Base-by-base conservation (phyloP, 2,113 vertebrate genomes). In the Hippocampus comes region DNA sequence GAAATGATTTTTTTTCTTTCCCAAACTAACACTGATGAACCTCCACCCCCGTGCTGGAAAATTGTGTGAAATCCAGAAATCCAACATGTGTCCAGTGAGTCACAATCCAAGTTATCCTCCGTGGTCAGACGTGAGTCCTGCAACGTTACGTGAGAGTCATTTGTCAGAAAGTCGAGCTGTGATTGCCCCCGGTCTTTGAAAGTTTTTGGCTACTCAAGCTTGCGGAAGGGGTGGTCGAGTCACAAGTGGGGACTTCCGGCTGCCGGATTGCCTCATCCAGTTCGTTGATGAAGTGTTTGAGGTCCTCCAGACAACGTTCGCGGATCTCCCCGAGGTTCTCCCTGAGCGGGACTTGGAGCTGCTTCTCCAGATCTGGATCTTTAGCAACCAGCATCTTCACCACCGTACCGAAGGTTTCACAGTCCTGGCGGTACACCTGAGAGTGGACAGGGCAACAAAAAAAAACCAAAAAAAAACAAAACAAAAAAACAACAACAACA, bases 361-460 rank as follows among this genome's bases (percentile, higher is more conserved):
- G 92, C 77, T 96, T 97, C 92, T 99, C 97, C 89, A 99, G 88
- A 0, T 93, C 93, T 4, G 96, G 94, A 73, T 99, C 97, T 91
- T 99, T 99, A 61, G 96, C 94, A 66, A 99, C 96, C 9, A 99
- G 93, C 97, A 99, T 98, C 91, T 98, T 99, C 86, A 99, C 97
- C 69, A 99, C 97, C 95, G 97, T 96, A 68, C 97, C 96, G 27
- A 99, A 99, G 1, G 96, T 98, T 92, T 98, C 97, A 71, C 97
- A 99, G 91, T 99, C 97, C 84, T 97, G 95, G 51, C 94, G 93
- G 90, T 98, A 99, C 63, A 98, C 92, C 97, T 99, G 82, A 11
- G 68, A 8, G 5, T 9, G 8, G n/a, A 34, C 61, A 53, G 11
- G 11, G 49, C 20, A 21, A 21, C 2, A 21, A 53, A 56, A 53